These are phyloP conservation scores for Ptychoptera contaminata DNA, from an alignment of 2,888 invertebrate genomes.

Conservation along the genomic window DNA sequence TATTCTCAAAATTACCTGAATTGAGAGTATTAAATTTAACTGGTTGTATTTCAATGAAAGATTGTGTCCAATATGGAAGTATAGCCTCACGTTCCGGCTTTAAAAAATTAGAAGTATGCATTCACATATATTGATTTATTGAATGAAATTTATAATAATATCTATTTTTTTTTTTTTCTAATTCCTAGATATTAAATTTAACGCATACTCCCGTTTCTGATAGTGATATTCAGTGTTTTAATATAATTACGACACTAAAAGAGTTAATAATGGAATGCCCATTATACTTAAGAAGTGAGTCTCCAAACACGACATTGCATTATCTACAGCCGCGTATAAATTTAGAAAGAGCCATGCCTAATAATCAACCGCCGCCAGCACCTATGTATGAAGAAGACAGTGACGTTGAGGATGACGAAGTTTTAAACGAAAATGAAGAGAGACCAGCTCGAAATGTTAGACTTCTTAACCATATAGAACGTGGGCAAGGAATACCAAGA, in stretches of 20 bases:
- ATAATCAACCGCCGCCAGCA: too few relatives aligned
- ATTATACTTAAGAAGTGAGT: too few relatives aligned
- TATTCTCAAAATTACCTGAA: conserved; percentile 49
- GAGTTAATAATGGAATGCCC: conserved; percentile 37
- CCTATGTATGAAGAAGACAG: too few relatives aligned
- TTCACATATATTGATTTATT: neutral
- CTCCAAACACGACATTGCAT: too few relatives aligned
- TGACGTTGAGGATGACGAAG: too few relatives aligned
- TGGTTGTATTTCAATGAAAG: conserved; percentile 47
- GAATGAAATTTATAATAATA: neutral
- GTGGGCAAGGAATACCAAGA: too few relatives aligned
- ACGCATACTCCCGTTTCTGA: conserved; percentile 40
- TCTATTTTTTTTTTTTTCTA: conserved; percentile 6
- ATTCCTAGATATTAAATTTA: conserved; percentile 34
- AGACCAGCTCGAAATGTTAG: neutral
- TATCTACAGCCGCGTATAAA: too few relatives aligned
- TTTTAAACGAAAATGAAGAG: too few relatives aligned
- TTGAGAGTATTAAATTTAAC: conserved; percentile 45
- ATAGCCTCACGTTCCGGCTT: conserved; percentile 58
- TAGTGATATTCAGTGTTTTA: conserved; percentile 42
- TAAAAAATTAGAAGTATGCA: conserved; percentile 21
- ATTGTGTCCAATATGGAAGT: conserved; percentile 62
- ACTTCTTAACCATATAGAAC: too few relatives aligned
- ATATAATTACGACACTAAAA: conserved; percentile 33
- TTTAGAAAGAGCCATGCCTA: too few relatives aligned